A percentile compares a stretch with the other conserved stretches of the same genome.
Conservation (phyloP, 2,113 vertebrate species). For the Danionella cerebrum region DNA sequence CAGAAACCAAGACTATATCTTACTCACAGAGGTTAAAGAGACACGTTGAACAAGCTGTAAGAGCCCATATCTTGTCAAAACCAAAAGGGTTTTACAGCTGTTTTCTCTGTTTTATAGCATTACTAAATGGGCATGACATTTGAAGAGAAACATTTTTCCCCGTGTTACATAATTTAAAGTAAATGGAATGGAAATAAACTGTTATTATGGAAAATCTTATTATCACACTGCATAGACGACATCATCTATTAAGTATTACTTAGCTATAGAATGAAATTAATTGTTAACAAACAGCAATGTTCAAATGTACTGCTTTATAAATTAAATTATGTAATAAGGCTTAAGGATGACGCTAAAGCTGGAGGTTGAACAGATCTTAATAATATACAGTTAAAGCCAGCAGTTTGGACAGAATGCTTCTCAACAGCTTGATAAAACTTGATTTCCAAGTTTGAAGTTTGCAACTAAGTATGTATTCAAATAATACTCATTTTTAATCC, state of each 20-base stretch:
- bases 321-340: constrained; percentile 40
- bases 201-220: constrained; percentile 10
- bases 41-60: neutral
- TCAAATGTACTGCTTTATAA: constrained; percentile 48
- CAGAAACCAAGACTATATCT: constrained; percentile 76
- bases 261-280: neutral
- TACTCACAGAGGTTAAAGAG: constrained; percentile 38
- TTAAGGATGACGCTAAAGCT: constrained; percentile 49
- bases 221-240: neutral
- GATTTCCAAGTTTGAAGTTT: constrained; percentile 12
- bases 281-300: constrained; percentile 3
- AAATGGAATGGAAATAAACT: neutral
- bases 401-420: neutral
- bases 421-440: neutral
- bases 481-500: too few species aligned
- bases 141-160: neutral
- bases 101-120: neutral
- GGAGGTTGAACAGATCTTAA: constrained; percentile 12
- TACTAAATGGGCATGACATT: neutral
- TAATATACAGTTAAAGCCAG: constrained; percentile 1
- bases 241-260: constrained; percentile 17
- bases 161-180: neutral
- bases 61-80: neutral
- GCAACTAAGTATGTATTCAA: too few species aligned
- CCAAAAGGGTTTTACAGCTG: neutral